These are phyloP conservation scores for Cheilosia scutellata DNA, from an alignment of 2,888 invertebrate genomes.

Conservation along the genomic window DNA sequence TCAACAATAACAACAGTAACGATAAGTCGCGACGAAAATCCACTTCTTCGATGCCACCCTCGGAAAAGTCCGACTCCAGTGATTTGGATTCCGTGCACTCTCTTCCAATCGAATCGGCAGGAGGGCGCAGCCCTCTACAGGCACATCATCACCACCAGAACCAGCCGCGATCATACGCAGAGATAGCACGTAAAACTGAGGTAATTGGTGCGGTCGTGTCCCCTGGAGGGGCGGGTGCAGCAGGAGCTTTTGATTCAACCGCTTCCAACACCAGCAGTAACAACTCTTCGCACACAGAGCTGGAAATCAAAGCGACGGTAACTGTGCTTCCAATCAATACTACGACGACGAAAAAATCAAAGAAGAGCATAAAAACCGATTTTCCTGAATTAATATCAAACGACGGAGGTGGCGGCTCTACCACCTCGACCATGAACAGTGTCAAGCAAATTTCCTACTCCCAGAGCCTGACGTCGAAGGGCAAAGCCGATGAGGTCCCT, in stretches of 20 bases:
- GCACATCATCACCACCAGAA: slow-evolving; percentile 77
- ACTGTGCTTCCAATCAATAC: slow-evolving; percentile 28
- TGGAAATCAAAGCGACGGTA: slow-evolving; percentile 55
- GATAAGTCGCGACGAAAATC: slow-evolving; percentile 86
- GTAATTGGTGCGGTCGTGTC: slow-evolving; percentile 49
- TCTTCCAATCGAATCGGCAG: slow-evolving; percentile 87
- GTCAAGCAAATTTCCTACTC: slow-evolving; percentile 79
- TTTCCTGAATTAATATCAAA: slow-evolving; percentile 79
- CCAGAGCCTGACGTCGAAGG: slow-evolving; percentile 78
- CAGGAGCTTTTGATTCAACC: slow-evolving; percentile 71
- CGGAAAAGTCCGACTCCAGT: slow-evolving; percentile 93
- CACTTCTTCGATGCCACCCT: slow-evolving; percentile 92
- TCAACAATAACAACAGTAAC: slow-evolving; percentile 76
- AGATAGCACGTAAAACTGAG: slow-evolving; percentile 88
- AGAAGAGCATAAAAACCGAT: slow-evolving; percentile 78
- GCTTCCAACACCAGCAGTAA: slow-evolving; percentile 70
- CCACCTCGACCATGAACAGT: slow-evolving; percentile 68
- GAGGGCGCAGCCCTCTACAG: slow-evolving; percentile 69
- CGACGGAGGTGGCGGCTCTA: slow-evolving; percentile 53
- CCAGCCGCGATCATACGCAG: slow-evolving; percentile 89
- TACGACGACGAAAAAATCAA: slow-evolving; percentile 56
- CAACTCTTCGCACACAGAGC: slow-evolving; percentile 77
- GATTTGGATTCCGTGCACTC: slow-evolving; percentile 94
- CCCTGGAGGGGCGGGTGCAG: slow-evolving; percentile 15
- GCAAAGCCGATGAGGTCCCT: slow-evolving; percentile 47